Conservation (phyloP, 2,888 invertebrate species). For the Schizaphis graminum region DNA sequence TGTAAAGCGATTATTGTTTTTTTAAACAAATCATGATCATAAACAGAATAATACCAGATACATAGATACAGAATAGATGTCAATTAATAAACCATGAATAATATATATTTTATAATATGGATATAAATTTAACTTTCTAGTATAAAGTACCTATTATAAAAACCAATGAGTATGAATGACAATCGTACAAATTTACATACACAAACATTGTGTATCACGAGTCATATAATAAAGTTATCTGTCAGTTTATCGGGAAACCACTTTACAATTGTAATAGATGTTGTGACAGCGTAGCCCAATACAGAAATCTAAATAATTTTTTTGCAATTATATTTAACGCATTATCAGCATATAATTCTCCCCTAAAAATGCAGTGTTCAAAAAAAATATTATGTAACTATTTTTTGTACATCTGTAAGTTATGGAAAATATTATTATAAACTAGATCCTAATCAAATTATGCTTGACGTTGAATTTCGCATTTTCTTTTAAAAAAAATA, state of each 20-base stretch:
- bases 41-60: background rate
- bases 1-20: background rate
- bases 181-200: background rate
- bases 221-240: too few relatives aligned
- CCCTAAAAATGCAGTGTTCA: background rate
- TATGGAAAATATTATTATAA: background rate
- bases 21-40: background rate
- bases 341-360: background rate
- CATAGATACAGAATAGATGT: background rate
- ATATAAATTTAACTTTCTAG: background rate
- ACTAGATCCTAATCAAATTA: background rate
- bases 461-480: background rate
- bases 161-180: background rate
- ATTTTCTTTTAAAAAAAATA: background rate
- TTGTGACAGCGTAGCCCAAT: background rate
- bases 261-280: background rate
- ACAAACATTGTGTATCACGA: too few relatives aligned
- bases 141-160: background rate
- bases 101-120: too few relatives aligned
- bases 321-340: background rate
- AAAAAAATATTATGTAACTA: background rate
- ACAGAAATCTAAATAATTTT: background rate
- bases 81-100: background rate
- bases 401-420: background rate
- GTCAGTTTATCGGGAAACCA: background rate